These are phyloP conservation scores for Micromys minutus DNA, from an alignment of 2,113 vertebrate species.

Conservation along the genomic window DNA sequence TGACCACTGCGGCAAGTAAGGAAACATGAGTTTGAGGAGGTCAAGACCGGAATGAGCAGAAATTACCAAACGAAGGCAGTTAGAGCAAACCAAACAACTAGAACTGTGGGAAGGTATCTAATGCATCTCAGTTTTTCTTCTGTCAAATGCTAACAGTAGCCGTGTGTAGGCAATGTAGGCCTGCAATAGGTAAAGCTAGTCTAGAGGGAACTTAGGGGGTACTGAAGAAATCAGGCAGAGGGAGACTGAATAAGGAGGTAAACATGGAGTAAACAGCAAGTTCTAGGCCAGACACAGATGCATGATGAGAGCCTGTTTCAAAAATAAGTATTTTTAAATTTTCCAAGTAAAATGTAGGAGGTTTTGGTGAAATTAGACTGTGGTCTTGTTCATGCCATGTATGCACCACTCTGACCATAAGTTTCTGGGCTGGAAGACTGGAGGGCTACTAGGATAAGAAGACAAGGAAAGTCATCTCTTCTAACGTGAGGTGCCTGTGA, in stretches of 20 bases:
- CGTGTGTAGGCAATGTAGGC: neutral
- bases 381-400: neutral
- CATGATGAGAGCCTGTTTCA: neutral
- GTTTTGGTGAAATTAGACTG: neutral
- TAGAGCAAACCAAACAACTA: neutral
- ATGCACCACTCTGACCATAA: neutral
- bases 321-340: neutral
- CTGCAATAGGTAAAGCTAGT: neutral
- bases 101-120: neutral
- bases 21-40: neutral
- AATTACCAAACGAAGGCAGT: neutral
- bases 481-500: neutral
- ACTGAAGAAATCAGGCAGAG: neutral
- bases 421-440: neutral
- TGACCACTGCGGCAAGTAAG: neutral
- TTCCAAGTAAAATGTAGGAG: conserved; percentile 14
- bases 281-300: neutral
- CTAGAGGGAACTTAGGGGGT: neutral
- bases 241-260: neutral
- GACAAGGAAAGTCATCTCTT: neutral
- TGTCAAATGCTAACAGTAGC: neutral
- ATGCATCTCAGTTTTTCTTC: conserved; percentile 12
- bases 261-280: neutral
- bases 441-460: neutral
- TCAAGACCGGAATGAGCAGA: conserved; percentile 10